Base-by-base conservation (phyloP, 2,797 vertebrate species). In the Coregonus ussuriensis region DNA sequence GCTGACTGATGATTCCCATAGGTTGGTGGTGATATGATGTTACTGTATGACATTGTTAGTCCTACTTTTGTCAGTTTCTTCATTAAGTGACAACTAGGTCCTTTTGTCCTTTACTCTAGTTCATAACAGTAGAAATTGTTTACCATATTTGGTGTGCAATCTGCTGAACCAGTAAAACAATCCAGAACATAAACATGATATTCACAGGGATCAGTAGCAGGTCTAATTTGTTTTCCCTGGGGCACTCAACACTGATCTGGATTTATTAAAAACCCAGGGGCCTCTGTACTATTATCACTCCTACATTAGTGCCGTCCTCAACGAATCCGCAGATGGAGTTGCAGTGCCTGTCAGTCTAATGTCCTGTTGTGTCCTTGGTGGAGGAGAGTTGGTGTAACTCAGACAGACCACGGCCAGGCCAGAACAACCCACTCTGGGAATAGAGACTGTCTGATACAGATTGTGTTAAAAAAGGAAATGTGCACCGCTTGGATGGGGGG, bases 341-440 rank as follows among this genome's bases (percentile, higher is more conserved):
- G 62, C 41, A 47, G 69, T 15, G 71, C 74, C 68, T 75, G 54
- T 56, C 54, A 56, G 54, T 56, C 15, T 56, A 74, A 13, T 11
- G 41, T 47, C 41, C 59, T 35, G 68, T 59, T 54, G 51, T 77
- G 73, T 78, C 76, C 75, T 82, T 75, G 75, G 21, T 85, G 72
- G 31, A 66, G 47, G 29, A 74, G 29, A 71, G 47, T 56, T 66
- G n/a, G 13, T 16, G 31, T 75, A 41, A 31, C 9, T 16, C 67
- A 79, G 52, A 69, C 71, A 77, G 76, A 54, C 68, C 74, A 67
- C 31, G 9, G 41, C 41, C 41, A 47, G 9, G 41, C 9, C 41
- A 47, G 9, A 47, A 47, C 41, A 47, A 47, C 41, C 41, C 41
- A 47, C 9, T 47, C 11, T 47, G 41, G 11, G 9, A 9, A 47